Evolutionary conservation across 2,113 vertebrate genomes (phyloP).

Genomic region (Engystomops pustulosus): DNA sequence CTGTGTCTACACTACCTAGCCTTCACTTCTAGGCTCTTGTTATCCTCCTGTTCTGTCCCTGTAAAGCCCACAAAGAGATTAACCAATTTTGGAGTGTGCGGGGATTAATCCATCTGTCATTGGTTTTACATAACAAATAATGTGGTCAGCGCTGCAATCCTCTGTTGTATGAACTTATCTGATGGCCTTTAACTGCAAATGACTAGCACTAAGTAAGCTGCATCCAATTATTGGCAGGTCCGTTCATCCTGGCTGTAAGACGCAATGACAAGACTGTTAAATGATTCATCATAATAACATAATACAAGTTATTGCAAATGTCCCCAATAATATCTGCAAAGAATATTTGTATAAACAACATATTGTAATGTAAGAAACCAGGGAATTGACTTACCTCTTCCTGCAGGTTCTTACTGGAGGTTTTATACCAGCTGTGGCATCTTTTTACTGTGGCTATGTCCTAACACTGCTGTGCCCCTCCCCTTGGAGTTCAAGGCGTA

Average conservation of each 20-base stretch:
- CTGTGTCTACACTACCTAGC: not conserved
- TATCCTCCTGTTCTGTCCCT: slow-evolving; percentile 2
- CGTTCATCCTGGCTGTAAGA: not conserved
- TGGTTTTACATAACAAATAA: slow-evolving; percentile 32
- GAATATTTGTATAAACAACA: not conserved
- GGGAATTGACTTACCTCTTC: no score
- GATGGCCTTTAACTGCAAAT: not conserved
- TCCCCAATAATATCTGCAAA: not conserved
- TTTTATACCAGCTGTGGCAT: no score
- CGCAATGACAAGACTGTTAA: not conserved
- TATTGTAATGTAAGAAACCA: no score
- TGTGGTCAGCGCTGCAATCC: not conserved
- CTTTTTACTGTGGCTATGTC: no score
- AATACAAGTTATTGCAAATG: not conserved
- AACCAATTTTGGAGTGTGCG: slow-evolving; percentile 19
- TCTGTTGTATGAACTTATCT: slow-evolving; percentile 6
- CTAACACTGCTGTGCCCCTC: no score
- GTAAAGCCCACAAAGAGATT: slow-evolving; percentile 20
- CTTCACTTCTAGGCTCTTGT: not conserved
- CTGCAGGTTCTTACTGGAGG: no score
- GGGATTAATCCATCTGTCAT: slow-evolving; percentile 25
- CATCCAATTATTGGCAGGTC: not conserved
- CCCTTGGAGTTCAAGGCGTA: no score
- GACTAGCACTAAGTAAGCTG: not conserved
- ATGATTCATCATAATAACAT: not conserved